Evolutionary conservation across 1,140 invertebrate genomes (phyloP).

Genomic region (Calosoma granatense): DNA sequence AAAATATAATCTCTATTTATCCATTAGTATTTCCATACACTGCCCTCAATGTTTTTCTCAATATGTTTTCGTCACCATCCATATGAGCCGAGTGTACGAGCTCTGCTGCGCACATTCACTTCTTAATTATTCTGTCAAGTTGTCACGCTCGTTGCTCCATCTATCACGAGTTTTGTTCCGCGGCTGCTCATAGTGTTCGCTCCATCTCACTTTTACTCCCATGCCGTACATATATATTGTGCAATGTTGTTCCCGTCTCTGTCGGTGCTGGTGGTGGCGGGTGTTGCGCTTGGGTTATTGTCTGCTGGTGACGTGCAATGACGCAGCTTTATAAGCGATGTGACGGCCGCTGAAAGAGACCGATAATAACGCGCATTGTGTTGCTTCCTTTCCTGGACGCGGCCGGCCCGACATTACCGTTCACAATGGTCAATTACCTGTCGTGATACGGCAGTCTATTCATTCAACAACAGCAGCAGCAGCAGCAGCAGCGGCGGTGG

Average conservation of each 20-base stretch:
- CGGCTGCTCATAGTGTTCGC: slow-evolving; percentile 8
- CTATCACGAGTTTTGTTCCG: slow-evolving; percentile 16
- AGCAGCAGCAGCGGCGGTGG: slow-evolving; percentile 18
- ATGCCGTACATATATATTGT: no score
- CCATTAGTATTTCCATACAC: not conserved
- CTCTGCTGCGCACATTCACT: not conserved
- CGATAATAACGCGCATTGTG: slow-evolving; percentile 29
- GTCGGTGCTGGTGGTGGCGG: slow-evolving; percentile 8
- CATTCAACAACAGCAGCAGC: no score
- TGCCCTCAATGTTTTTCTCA: not conserved
- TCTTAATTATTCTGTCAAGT: slow-evolving; percentile 30
- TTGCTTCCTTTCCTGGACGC: slow-evolving; percentile 22
- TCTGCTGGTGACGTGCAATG: slow-evolving; percentile 24
- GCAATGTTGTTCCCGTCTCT: not conserved
- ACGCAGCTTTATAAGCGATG: slow-evolving; percentile 19
- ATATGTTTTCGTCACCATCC: not conserved
- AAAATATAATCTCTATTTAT: no score
- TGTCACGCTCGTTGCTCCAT: slow-evolving; percentile 25
- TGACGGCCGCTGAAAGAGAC: slow-evolving; percentile 26
- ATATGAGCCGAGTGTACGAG: no score
- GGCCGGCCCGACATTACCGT: slow-evolving; percentile 16
- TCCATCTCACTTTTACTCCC: slow-evolving; percentile 6
- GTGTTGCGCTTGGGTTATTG: slow-evolving; percentile 14
- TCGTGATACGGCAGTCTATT: slow-evolving; percentile 26
- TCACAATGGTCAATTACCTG: slow-evolving; percentile 30